Evolutionary conservation across 2,797 vertebrate genomes (phyloP), one percentile per base, ranked within the genome.

Genomic region (Eupleurogrammus muticus): DNA sequence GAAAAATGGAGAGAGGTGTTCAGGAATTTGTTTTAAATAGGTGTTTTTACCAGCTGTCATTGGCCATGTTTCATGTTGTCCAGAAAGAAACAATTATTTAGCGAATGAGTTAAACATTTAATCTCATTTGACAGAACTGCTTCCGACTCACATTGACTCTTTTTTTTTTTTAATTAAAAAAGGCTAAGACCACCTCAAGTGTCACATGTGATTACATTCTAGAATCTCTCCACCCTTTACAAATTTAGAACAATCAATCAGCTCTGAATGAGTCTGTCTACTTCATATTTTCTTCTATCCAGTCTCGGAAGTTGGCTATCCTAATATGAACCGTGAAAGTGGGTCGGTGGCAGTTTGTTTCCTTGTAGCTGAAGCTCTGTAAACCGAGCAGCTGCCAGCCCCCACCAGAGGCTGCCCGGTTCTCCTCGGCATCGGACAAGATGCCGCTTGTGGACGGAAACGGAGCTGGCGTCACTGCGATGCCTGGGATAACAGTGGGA

Each of bases 261-360:
- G 6, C 21, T 48, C 34, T 17, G 16, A 42, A 16, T 42, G 14
- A 36, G 35, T 36, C 11, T 36, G 49, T 36, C 66, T 93, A 98
- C 69, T 96, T 96, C 87, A 96, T 92, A 73, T 96, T 96, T 71
- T 92, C 93, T 75, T 95, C 94, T 56, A 98, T 96, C 96, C 97
- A 98, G 90, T 95, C 94, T 89, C 92, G 94, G 67, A 97, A 97
- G 60, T 90, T 93, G 67, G 89, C 80, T 50, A 94, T 92, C 61
- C 92, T 93, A 48, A 94, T 96, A 75, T 96, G 96, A 67, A 93
- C 93, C 0, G 93, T 94, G 83, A 93, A 92, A 21, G 92, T 93
- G 59, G 90, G 81, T 24, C 87, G 90, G 56, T 89, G 90, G 81
- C 96, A 98, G 13, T 84, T 89, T 48, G 90, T 94, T 49, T 93